Conservation (phyloP, 2,797 vertebrate species). For the Cynodonichthys magdalenae region DNA sequence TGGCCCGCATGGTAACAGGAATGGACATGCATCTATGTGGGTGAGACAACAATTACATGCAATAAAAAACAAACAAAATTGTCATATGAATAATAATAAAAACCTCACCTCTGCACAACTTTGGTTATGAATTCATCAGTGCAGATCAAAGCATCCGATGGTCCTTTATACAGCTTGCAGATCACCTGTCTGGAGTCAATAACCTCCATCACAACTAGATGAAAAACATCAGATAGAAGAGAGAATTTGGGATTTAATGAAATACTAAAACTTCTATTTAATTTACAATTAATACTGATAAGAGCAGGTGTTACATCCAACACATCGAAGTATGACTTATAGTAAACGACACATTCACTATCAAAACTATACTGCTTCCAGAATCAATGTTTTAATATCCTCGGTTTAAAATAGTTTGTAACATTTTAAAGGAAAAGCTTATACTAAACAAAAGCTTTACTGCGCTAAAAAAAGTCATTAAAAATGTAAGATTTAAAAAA, state of each 20-base stretch:
- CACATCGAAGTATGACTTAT: too few relatives aligned
- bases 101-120: conserved; percentile 93
- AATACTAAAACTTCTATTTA: too few relatives aligned
- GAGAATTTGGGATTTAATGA: neutral
- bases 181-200: conserved; percentile 94
- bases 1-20: conserved; percentile 98
- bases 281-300: too few relatives aligned
- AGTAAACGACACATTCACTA: too few relatives aligned
- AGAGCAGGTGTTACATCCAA: too few relatives aligned
- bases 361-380: too few relatives aligned
- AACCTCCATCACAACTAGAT: conserved; percentile 96
- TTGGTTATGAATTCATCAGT: conserved; percentile 99
- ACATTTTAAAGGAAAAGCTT: too few relatives aligned
- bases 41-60: conserved; percentile 6
- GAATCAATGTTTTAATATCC: too few relatives aligned
- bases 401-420: too few relatives aligned
- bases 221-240: conserved; percentile 3
- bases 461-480: neutral
- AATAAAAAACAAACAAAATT: too few relatives aligned
- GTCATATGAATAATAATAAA: neutral
- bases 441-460: neutral
- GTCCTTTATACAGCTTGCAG: conserved; percentile 96
- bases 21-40: conserved; percentile 94
- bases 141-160: conserved; percentile 97
- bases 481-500: neutral